Base-by-base conservation (phyloP, 2,888 invertebrate species). In the Hypomecis punctinalis region DNA sequence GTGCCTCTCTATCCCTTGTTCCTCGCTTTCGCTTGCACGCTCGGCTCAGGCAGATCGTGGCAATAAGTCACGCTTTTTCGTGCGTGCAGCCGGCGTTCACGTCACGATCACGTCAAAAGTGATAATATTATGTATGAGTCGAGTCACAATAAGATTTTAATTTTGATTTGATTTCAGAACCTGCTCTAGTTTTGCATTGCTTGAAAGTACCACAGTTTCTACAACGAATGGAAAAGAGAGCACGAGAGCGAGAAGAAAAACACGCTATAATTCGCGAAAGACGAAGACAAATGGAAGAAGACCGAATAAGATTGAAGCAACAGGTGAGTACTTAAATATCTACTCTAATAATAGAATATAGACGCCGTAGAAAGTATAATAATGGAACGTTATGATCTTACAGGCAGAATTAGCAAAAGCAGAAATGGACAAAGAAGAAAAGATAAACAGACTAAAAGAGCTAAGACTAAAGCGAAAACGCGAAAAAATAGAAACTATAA, bases 181-280 rank as follows among this genome's bases (percentile, higher is more conserved):
- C 88, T 1, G 77, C 87, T 4, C 77, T 92, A 23, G 84, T 93
- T 56, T 77, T 94, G 51, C 89, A 90, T 72, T 93, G 94, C 68
- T 84, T 93, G 65, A 94, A 94, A 85, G 94, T 95, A 43, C 96
- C 96, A 4, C 95, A 94, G 79, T 95, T 96, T 79, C 80, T 96
- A 49, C 94, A 94, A 80, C 94, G 95, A 80, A 96, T 97, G 96
- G 96, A 96, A 76, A 94, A 95, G 62, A 93, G 96, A 66, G 96
- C 96, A 0, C 83, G 95, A 46, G 95, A 95, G 71, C 91, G 97
- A 45, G 95, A 93, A 76, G 93, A 93, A 71, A 93, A 92, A 74
- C 91, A 93, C 69, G 93, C 92, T 0, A 80, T 91, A 63, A 93
- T 93, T 69, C 82, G 91, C 11, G 93, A 93, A 72, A 81, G 93